Conservation (phyloP, 2,888 invertebrate species). For the Stratiomys singularior region DNA sequence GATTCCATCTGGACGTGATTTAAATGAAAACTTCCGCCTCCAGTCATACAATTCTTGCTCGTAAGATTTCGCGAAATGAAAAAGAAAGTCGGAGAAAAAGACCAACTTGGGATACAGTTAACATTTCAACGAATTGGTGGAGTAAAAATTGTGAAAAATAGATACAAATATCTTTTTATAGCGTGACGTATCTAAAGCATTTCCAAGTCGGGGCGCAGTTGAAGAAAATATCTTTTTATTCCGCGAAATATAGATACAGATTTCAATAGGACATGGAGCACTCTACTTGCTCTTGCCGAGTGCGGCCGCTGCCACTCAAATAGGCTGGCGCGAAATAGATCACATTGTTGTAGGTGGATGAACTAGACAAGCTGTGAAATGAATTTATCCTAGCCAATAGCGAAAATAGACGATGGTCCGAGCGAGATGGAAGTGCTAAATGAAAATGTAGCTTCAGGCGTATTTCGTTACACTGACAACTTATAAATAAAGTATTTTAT, state of each 20-base stretch:
- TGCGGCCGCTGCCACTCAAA: no score
- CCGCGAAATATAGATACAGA: neutral
- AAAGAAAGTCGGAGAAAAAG: neutral
- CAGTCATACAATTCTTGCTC: conserved; percentile 8
- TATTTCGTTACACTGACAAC: no score
- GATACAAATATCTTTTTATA: neutral
- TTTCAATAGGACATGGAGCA: conserved; percentile 2
- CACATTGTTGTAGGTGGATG: neutral
- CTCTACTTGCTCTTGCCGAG: neutral
- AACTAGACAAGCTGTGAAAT: neutral
- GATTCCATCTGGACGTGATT: conserved; percentile 20
- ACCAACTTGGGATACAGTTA: neutral
- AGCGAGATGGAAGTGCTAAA: neutral
- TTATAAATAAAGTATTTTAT: neutral
- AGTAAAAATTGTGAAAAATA: neutral
- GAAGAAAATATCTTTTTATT: conserved; percentile 4
- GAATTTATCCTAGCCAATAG: neutral
- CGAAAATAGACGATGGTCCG: neutral
- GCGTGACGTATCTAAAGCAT: neutral
- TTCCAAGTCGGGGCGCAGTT: neutral
- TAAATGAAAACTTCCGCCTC: conserved; percentile 30
- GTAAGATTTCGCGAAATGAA: neutral
- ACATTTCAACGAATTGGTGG: neutral
- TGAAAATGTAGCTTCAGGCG: neutral
- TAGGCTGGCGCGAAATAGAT: neutral